phyloP scores from a whole-genome alignment of 2,113 vertebrate species.

The Garra rufa region DNA sequence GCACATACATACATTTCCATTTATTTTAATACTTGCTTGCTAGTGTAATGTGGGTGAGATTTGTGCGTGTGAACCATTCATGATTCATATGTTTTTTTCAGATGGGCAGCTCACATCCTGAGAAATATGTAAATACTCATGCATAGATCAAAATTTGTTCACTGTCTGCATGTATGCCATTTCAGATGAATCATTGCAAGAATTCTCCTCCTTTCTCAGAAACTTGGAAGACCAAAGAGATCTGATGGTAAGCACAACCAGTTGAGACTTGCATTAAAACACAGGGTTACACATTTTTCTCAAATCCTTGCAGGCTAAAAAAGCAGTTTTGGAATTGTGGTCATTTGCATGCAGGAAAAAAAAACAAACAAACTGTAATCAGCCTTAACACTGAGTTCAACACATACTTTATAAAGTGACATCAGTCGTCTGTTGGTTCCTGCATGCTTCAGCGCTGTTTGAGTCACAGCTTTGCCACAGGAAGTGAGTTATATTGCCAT shows the following conservation, averaged over 20 bases:
- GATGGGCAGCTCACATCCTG: neutral
- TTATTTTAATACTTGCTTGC: neutral
- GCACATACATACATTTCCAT: neutral
- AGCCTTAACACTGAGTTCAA: neutral
- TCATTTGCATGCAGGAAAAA: neutral
- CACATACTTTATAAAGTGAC: neutral
- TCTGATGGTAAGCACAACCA: conserved; percentile 87
- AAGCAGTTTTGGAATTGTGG: neutral
- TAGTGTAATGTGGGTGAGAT: neutral
- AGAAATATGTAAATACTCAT: neutral
- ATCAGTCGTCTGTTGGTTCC: neutral
- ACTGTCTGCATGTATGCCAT: conserved; percentile 43
- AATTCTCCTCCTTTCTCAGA: conserved; percentile 92
- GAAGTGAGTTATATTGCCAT: conserved; percentile 33
- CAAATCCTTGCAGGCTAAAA: conserved; percentile 3
- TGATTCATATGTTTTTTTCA: neutral
- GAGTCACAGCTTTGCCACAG: conserved; percentile 26
- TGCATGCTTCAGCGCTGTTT: neutral
- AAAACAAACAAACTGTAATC: neutral
- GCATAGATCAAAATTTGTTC: neutral
- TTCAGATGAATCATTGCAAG: conserved; percentile 93
- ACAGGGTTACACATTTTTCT: neutral
- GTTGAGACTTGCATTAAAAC: conserved; percentile 55
- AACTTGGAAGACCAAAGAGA: conserved; percentile 97
- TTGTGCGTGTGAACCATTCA: neutral